Conservation (phyloP, 2,888 invertebrate species). For the Melinaea marsaeus region DNA sequence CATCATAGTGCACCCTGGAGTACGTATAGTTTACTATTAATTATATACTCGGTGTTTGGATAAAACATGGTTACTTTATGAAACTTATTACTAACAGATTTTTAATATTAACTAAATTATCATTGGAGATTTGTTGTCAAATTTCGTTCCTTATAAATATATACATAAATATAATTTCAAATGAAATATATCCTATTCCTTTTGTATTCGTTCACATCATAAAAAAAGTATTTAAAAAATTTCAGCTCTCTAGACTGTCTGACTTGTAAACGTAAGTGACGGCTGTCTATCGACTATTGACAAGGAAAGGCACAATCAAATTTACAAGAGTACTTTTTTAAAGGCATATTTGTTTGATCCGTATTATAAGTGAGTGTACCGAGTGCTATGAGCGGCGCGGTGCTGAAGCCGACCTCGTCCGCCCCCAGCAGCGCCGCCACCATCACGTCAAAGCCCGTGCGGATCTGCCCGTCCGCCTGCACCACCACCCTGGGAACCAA, state of each 20-base stretch:
- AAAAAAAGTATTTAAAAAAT: too few species aligned
- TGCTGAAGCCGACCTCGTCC: constrained; percentile 99
- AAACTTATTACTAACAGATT: too few species aligned
- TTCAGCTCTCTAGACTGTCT: too few species aligned
- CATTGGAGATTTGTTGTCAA: not conserved
- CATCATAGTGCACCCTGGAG: constrained; percentile 98
- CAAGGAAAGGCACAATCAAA: too few species aligned
- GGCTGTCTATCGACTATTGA: too few species aligned
- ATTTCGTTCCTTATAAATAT: not conserved
- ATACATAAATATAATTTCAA: too few species aligned
- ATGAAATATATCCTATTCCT: too few species aligned
- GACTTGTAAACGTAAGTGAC: too few species aligned
- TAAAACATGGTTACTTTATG: not conserved
- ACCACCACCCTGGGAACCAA: constrained; percentile 85
- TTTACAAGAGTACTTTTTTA: too few species aligned
- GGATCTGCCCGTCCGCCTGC: constrained; percentile 97
- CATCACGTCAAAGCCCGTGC: constrained; percentile 97
- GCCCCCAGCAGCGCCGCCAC: constrained; percentile 97
- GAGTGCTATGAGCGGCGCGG: constrained; percentile 97
- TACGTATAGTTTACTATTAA: too few species aligned
- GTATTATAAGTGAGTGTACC: constrained; percentile 59
- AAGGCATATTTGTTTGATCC: too few species aligned
- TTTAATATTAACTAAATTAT: not conserved
- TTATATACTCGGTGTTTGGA: not conserved
- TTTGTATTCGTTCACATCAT: too few species aligned